A percentile compares a stretch with the other conserved stretches of the same genome.
These are phyloP conservation scores for Phainopepla nitens DNA, from an alignment of 2,113 vertebrate species.

Conservation along the genomic window DNA sequence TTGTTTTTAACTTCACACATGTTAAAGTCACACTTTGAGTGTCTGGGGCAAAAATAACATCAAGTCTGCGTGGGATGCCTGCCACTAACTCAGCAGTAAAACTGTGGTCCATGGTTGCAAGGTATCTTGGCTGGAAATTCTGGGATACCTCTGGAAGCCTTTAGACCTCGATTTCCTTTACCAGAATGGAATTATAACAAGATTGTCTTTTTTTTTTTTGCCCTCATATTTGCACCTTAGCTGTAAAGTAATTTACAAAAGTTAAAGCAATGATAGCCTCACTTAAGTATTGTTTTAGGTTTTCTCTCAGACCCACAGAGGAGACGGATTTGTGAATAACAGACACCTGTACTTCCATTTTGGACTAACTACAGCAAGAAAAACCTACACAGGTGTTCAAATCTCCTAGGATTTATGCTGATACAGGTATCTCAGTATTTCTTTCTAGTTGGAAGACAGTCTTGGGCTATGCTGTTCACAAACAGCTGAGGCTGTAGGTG, in stretches of 20 bases:
- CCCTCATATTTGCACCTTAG: neutral
- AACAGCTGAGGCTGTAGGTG: neutral
- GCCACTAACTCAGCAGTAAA: neutral
- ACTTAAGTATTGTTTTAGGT: neutral
- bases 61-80: rapidly evolving
- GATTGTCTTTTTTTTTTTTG: neutral
- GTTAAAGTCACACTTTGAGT: neutral
- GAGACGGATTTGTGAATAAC: neutral
- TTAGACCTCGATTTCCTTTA: neutral
- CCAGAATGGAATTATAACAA: neutral
- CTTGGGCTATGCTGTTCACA: neutral
- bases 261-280: neutral
- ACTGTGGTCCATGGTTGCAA: neutral
- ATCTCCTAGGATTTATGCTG: neutral
- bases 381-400: neutral
- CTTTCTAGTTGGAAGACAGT: neutral
- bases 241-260: neutral
- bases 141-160: neutral
- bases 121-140: neutral
- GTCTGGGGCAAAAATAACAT: neutral
- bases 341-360: neutral
- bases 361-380: neutral
- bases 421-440: neutral
- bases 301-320: neutral
- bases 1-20: neutral